A percentile compares a stretch with the other conserved stretches of the same genome.
Conservation (phyloP, 2,797 vertebrate species). For the Emydoidea blandingii region DNA sequence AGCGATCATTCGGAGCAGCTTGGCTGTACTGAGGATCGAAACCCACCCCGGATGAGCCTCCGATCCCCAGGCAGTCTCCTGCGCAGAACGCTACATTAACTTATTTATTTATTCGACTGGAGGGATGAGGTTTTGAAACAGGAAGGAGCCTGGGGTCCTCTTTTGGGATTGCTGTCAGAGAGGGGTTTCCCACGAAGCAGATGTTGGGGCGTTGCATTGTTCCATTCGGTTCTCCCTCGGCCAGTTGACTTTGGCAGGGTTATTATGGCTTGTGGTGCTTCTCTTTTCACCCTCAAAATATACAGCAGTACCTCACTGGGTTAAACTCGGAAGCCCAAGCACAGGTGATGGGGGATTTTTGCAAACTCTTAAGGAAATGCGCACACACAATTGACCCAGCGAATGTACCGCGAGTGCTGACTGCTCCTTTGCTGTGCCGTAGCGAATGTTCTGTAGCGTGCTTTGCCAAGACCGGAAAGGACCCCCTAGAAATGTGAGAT, state of each 20-base stretch:
- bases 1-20: too few relatives aligned
- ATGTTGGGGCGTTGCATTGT: neutral
- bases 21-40: neutral
- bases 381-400: accelerated
- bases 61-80: too few relatives aligned
- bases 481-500: neutral
- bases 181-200: neutral
- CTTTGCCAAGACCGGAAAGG: too few relatives aligned
- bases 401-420: neutral
- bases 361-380: neutral
- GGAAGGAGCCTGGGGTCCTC: neutral
- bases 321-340: neutral
- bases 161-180: neutral
- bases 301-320: neutral
- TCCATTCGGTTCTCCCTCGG: neutral
- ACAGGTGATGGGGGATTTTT: neutral
- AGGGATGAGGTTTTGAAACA: neutral
- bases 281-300: neutral
- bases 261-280: neutral
- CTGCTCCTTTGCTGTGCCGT: neutral
- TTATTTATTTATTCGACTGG: conserved; percentile 72
- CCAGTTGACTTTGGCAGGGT: neutral
- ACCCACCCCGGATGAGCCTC: neutral
- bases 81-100: conserved; percentile 53
- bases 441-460: neutral